phyloP scores from a whole-genome alignment of 2,113 vertebrate species.

The Tenrec ecaudatus region DNA sequence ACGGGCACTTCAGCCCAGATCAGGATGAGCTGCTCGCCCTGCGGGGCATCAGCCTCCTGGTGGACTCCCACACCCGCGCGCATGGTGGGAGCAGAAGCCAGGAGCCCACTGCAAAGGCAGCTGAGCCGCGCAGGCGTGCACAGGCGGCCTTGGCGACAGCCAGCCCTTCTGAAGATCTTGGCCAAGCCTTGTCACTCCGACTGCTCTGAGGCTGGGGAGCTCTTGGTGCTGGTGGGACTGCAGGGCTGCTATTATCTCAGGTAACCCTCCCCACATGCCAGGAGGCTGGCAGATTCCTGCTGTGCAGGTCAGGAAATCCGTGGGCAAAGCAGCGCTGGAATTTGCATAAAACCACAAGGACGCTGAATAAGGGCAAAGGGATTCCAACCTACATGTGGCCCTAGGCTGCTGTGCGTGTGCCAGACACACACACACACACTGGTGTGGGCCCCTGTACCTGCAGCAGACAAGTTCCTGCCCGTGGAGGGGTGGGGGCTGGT shows the following conservation, averaged over 20 bases:
- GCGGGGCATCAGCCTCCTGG: not conserved
- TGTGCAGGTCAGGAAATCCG: not conserved
- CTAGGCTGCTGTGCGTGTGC: no score
- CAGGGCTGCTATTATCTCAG: not conserved
- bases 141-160: fast-evolving
- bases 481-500: no score
- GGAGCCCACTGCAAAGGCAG: not conserved
- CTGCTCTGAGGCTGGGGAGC: not conserved
- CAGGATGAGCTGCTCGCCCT: not conserved
- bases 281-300: not conserved
- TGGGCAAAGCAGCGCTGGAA: not conserved
- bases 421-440: not conserved
- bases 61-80: not conserved
- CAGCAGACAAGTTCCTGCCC: no score
- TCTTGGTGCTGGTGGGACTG: not conserved
- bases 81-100: not conserved
- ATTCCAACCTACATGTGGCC: not conserved
- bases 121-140: not conserved
- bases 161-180: not conserved
- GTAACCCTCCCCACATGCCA: not conserved
- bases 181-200: not conserved
- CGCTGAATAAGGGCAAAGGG: not conserved
- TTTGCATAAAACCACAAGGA: not conserved
- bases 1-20: not conserved
- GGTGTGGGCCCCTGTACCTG: no score